A percentile compares a stretch with the other conserved stretches of the same genome.
These are phyloP conservation scores for Plutomurus gul DNA, from an alignment of 1,140 invertebrate species.

Conservation along the genomic window DNA sequence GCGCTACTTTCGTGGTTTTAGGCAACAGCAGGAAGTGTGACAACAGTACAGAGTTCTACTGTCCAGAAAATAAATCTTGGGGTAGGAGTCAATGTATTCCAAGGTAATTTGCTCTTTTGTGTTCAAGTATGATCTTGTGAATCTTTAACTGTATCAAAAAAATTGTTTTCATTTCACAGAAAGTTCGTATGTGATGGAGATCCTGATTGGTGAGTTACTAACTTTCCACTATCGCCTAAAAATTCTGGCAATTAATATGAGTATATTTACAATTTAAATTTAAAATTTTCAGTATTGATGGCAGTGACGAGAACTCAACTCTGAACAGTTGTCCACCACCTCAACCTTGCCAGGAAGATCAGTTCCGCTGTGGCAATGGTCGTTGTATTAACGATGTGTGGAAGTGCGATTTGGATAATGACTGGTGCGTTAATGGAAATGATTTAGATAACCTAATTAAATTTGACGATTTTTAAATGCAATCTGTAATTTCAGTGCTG, in stretches of 20 bases:
- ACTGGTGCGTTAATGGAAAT: too few relatives aligned
- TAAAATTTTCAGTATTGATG: too few relatives aligned
- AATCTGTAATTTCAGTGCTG: constrained; percentile 65
- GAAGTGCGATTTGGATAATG: constrained; percentile 52
- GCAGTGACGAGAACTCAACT: constrained; percentile 90
- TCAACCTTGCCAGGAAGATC: constrained; percentile 77
- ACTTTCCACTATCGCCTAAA: too few relatives aligned
- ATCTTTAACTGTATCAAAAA: background rate
- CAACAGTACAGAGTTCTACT: constrained; percentile 88
- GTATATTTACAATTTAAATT: background rate
- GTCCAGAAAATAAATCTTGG: constrained; percentile 86
- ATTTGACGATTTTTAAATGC: constrained; percentile 42
- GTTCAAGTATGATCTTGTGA: background rate
- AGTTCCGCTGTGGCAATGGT: constrained; percentile 89
- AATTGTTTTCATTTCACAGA: background rate
- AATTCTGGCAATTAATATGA: too few relatives aligned
- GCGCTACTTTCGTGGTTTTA: background rate
- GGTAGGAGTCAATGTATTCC: constrained; percentile 90
- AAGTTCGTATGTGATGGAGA: constrained; percentile 20
- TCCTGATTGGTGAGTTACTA: too few relatives aligned
- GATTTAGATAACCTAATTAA: background rate
- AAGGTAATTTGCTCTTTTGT: constrained; percentile 90
- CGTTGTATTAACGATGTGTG: constrained; percentile 77
- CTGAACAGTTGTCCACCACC: constrained; percentile 73
- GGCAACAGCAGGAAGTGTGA: constrained; percentile 76